These are phyloP conservation scores for Pseudoatta argentina DNA, from an alignment of 1,140 invertebrate genomes.

Conservation along the genomic window DNA sequence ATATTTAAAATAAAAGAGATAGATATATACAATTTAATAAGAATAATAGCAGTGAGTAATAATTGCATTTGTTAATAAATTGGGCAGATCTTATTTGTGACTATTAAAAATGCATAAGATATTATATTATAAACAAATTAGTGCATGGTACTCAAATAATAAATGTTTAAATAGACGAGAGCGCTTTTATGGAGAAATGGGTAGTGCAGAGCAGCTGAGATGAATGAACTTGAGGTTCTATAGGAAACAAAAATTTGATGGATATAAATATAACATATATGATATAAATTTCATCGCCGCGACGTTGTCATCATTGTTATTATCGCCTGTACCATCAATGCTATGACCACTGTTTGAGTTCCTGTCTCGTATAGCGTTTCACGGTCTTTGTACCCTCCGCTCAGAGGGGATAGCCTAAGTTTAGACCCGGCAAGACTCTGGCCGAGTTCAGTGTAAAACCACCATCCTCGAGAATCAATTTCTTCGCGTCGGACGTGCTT, in stretches of 20 bases:
- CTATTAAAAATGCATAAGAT: too few species aligned
- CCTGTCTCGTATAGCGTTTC: background rate
- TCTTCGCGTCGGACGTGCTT: slow-evolving; percentile 31
- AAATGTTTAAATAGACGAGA: background rate
- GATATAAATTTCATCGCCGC: background rate
- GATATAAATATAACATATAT: background rate
- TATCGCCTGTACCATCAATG: background rate
- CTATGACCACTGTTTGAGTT: background rate
- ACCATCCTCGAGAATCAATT: slow-evolving; percentile 67
- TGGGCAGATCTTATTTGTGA: too few species aligned
- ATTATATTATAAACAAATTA: background rate
- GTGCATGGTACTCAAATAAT: background rate
- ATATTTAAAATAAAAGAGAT: too few species aligned
- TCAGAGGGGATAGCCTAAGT: slow-evolving; percentile 68
- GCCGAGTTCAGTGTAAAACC: slow-evolving; percentile 69
- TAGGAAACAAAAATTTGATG: slow-evolving; percentile 36
- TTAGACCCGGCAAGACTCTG: slow-evolving; percentile 65
- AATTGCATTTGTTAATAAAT: too few species aligned
- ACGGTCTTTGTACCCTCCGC: slow-evolving; percentile 53
- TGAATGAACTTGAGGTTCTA: background rate
- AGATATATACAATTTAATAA: too few species aligned
- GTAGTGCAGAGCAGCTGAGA: background rate
- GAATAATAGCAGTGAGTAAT: too few species aligned
- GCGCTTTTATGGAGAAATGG: background rate
- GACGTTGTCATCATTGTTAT: slow-evolving; percentile 39